Evolutionary conservation across 2,113 vertebrate species (phyloP), one percentile per base, ranked within the genome.

Genomic region (Alexandromys fortis): DNA sequence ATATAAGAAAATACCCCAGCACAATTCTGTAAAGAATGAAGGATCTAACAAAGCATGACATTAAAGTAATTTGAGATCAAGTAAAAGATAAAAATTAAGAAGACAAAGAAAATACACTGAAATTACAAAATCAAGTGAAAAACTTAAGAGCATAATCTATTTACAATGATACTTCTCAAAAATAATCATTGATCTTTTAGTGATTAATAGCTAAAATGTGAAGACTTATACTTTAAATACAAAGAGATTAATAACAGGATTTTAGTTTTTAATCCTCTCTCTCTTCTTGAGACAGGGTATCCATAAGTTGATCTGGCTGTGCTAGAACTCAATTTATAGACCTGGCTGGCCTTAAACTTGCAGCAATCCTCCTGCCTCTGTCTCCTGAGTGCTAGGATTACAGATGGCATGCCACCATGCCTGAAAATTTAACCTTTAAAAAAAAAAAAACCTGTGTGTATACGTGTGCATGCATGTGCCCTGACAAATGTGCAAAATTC

Each of bases 81-180:
- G 86, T 22, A 33, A 52, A 90, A 92, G 22, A 89, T 65, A 91
- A 89, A 47, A 68, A 81, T 38, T 21, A 42, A 5, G 47, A 86
- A 81, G 33, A 22, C 52, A 58, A 81, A 58, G 5, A 58, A 58
- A 58, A n/a, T 81, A 33, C 33, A 81, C 11, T 81, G 78, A 61
- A 86, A 38, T 33, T 61, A 91, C 88, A 91, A 77, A 47, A 52
- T 49, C 88, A 83, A 47, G 45, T 24, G 42, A 13, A 76, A 72
- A 89, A 33, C 75, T 58, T 94, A 67, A 28, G 42, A 68, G 68
- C 61, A 49, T 92, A 77, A 91, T 93, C 76, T 45, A 90, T 87
- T 65, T 92, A n/a, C 24, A 67, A 94, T 94, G 49, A 42, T 9
- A 70, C 49, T n/a, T 58, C 65, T 86, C 61, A 79, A 79, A 90